Base-by-base conservation (phyloP, 2,797 vertebrate species). In the Columba guinea region DNA sequence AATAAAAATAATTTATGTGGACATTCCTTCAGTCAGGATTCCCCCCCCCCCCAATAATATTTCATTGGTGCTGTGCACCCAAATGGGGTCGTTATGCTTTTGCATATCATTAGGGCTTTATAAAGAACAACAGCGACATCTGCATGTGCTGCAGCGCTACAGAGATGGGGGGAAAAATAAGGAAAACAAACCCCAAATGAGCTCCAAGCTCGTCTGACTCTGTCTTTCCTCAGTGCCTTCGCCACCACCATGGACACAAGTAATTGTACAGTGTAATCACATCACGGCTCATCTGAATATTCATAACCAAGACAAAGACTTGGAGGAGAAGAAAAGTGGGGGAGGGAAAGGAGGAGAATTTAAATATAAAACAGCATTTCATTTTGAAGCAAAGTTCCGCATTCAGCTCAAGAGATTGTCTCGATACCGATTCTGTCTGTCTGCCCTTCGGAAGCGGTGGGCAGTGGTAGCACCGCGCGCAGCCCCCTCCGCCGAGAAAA, bases 51-150 rank as follows among this genome's bases (percentile, higher is more conserved):
- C 90, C 93, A 90, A 39, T 94, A 93, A 97, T 97, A 97, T 97
- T 97, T 97, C 35, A 4, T 95, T 93, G 97, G 96, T 97, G 97
- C 96, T 94, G 76, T 94, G 95, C 93, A 77, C 97, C 96, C 96
- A 97, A 97, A 97, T 97, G 94, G 93, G 97, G 93, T 98, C 94
- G 20, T 98, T 98, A 98, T 97, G 97, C 96, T 97, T 98, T 98
- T 89, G 97, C 98, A 98, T 98, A 97, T 98, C 97, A 97, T 98
- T 98, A 97, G 93, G 96, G 98, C 98, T 98, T 99, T 99, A 98
- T 98, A 98, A 99, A 99, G 99, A 99, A 99, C 99, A 99, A 99
- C 99, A 99, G 99, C 99, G 99, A 99, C 99, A 99, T 99, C 99
- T 99, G 99, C 99, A 99, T 99, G 99, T 99, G 98, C 98, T 98